Percentiles rank a stretch among this genome's conserved stretches.
Evolutionary conservation across 30 jellyfish, hydroid and myxozoan species (phyloP).

Genomic region (Chironex yamaguchii): DNA sequence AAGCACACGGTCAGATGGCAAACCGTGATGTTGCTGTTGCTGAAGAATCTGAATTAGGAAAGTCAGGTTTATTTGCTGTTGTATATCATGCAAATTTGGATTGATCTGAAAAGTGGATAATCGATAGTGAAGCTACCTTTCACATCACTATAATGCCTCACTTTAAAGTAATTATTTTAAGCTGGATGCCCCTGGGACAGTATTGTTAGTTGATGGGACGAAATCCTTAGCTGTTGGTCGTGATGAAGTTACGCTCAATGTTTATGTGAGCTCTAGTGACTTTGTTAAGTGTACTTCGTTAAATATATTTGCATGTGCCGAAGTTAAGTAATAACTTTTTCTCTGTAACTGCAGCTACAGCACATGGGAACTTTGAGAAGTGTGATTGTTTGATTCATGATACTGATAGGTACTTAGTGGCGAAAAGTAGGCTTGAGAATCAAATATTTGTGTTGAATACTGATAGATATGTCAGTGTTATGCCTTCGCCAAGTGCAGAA

Average conservation of each 20-base stretch:
- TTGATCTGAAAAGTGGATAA: not conserved
- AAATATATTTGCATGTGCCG: not conserved
- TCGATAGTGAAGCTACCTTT: not conserved
- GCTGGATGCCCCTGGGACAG: not conserved
- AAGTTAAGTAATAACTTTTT: not conserved
- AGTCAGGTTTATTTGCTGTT: not conserved
- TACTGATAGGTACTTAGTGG: not conserved
- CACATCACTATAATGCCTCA: not conserved
- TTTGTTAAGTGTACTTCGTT: not conserved
- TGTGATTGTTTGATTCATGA: not conserved
- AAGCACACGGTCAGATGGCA: too few species aligned
- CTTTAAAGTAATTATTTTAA: not conserved
- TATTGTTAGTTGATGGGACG: not conserved
- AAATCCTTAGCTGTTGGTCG: not conserved
- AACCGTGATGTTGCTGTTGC: too few species aligned
- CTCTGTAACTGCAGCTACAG: not conserved
- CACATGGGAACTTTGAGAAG: not conserved
- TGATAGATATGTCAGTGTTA: too few species aligned
- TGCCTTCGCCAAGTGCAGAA: too few species aligned
- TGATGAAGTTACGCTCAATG: not conserved
- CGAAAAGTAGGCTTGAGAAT: not conserved
- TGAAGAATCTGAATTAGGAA: too few species aligned
- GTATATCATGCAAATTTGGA: not conserved
- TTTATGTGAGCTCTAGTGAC: not conserved
- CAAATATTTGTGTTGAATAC: not conserved